Evolutionary conservation across 1,140 invertebrate genomes (phyloP), one percentile per base, ranked within the genome.

Genomic region (Eupristina koningsbergeri): DNA sequence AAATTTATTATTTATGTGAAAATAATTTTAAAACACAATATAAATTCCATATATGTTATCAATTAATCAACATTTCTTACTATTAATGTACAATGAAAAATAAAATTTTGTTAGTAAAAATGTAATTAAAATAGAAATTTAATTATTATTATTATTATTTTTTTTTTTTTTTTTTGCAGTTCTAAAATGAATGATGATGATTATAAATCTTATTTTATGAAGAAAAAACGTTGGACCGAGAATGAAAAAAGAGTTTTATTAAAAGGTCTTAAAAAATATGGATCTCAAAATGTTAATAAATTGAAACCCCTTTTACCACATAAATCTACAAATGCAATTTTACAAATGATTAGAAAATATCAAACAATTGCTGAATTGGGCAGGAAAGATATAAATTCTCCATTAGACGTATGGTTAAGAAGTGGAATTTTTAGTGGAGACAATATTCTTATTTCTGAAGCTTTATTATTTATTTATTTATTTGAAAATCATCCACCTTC

Each of bases 391-490:
- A 22, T 85, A 17, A 73, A 73, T 64, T 71, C 86, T 41, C 80
- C 84, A 41, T 41, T 89, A 77, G 50, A 86, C n/a, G 47, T 86
- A 7, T 89, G 88, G 88, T n/a, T 88, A n/a, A 50, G 78, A 13
- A 85, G 83, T 76, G 82, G 69, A 61, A 34, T 87, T 61, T 89
- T 88, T 34, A 0, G 83, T 47, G 41, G 84, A 11, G 71, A 76
- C 17, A 83, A 87, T 26, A 85, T 13, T 11, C 6, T 86, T 7
- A 15, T 88, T 67, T 69, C 88, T 19, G 39, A 89, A 85, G 87
- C 86, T n/a, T 82, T 89, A 47, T 61, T 87, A 22, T 86, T 87
- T 73, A 89, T 89, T 50, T 36, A 61, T 36, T 81, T 87, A 29
- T 89, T 87, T 29, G 89, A 89, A 71, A 45, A 86, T 3, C 85